Base-by-base conservation (phyloP, 2,797 vertebrate genomes). In the Cheirogaleus major region DNA sequence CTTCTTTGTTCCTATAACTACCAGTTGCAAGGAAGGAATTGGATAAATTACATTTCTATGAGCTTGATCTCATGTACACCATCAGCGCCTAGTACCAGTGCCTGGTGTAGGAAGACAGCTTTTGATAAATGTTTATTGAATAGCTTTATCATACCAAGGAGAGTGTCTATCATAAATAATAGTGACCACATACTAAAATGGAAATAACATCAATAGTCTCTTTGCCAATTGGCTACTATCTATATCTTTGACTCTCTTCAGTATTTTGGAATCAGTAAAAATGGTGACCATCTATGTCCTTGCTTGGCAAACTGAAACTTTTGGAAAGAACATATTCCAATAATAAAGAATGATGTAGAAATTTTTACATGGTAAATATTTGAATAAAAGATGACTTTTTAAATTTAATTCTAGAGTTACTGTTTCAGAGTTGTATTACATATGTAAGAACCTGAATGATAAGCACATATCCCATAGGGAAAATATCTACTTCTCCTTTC, bases 1-100 rank as follows among this genome's bases (percentile, higher is more conserved):
- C 27, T 67, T 83, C 27, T 43, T 95, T 91, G 35, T 89, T 85
- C n/a, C 18, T 81, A 91, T 92, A 93, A 79, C 82, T 95, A 25
- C 11, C 7, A 41, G 14, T 88, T 57, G 50, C 2, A 89, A 91
- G 75, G 63, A 79, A 61, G 65, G 30, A 82, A 91, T 55, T 35
- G 22, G 14, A 61, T 92, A 45, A 75, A 4, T 65, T 91, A 57
- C 4, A 23, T 84, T 84, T 91, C 65, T 94, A 25, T 57, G 48
- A 76, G n/a, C 48, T 76, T 79, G 78, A 83, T 65, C 9, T 81
- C 48, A 50, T 10, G 80, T 90, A 80, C 27, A 43, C 30, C 17
- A 30, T 48, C 35, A 80, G 27, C 25, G 41, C 23, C 20, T n/a
- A 70, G 13, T 30, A 41, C 23, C 0, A 17, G 41, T 75, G 0